phyloP scores from a whole-genome alignment of 2,113 vertebrate species.

The Dolichotis patagonum region DNA sequence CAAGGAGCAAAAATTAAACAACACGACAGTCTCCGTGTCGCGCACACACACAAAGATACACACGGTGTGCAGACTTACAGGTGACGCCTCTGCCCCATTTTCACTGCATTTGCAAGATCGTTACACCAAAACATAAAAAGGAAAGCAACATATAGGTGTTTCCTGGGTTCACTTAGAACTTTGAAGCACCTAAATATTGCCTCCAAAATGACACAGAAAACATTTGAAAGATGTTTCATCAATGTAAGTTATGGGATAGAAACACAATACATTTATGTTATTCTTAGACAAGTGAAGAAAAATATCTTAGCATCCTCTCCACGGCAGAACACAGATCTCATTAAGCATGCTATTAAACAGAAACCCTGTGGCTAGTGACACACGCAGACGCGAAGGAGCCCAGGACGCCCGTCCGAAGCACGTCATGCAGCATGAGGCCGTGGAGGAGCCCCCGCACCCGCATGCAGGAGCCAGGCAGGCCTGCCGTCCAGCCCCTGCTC shows the following conservation, averaged over 20 bases:
- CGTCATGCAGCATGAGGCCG: conserved; percentile 80
- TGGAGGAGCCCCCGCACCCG: conserved; percentile 15
- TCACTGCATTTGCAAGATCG: conserved; percentile 17
- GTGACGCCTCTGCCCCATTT: not conserved
- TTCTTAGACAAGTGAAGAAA: conserved; percentile 69
- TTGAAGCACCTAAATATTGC: conserved; percentile 53
- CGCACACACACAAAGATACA: not conserved
- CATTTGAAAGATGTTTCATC: conserved; percentile 74
- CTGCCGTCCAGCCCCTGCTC: conserved; percentile 66
- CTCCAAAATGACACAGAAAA: conserved; percentile 67
- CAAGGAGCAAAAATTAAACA: conserved; percentile 19
- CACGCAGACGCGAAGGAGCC: conserved; percentile 65
- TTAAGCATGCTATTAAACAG: conserved; percentile 84
- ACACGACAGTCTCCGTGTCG: not conserved
- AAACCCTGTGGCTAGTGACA: conserved; percentile 76
- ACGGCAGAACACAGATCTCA: conserved; percentile 73
- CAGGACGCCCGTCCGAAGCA: conserved; percentile 79
- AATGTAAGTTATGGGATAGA: conserved; percentile 74
- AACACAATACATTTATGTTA: conserved; percentile 67
- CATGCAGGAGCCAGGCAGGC: conserved; percentile 82
- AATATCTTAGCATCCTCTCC: conserved; percentile 71
- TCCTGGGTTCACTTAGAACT: conserved; percentile 64
- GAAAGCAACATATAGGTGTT: conserved; percentile 66
- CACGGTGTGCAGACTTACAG: not conserved
- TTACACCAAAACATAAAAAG: not conserved